Conservation (phyloP, 2,113 vertebrate genomes). For the Actenoides lindsayi region DNA sequence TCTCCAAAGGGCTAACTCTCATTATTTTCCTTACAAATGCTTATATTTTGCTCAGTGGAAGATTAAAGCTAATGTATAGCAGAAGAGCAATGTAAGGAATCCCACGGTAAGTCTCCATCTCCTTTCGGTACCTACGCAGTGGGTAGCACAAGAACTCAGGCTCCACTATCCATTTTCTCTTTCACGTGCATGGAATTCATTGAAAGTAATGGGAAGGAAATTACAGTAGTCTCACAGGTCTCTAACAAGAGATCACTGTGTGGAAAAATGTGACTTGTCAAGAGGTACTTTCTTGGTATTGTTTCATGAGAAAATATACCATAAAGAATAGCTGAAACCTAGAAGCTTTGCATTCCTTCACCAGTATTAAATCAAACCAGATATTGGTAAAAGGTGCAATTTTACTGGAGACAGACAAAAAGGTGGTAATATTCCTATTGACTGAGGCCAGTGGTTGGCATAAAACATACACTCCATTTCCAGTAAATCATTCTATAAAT, state of each 20-base stretch:
- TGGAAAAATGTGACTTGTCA: conserved; percentile 79
- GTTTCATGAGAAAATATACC: conserved; percentile 65
- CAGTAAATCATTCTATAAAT: background rate
- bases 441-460: conserved; percentile 25
- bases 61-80: conserved; percentile 74
- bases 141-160: conserved; percentile 37
- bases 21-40: conserved; percentile 32
- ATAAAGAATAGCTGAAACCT: conserved; percentile 61
- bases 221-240: conserved; percentile 74
- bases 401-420: conserved; percentile 57
- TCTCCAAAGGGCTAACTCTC: conserved; percentile 64
- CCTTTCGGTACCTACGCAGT: conserved; percentile 59
- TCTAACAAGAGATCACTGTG: conserved; percentile 72
- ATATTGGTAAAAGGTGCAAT: conserved; percentile 65
- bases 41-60: conserved; percentile 65
- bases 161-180: conserved; percentile 57
- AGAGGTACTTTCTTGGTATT: conserved; percentile 64
- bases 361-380: conserved; percentile 76
- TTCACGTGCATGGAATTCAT: conserved; percentile 77
- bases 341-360: conserved; percentile 68
- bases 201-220: conserved; percentile 77
- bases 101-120: conserved; percentile 49
- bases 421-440: conserved; percentile 57
- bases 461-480: background rate
- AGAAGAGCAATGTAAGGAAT: conserved; percentile 69